Evolutionary conservation across 2,113 vertebrate genomes (phyloP), one percentile per base, ranked within the genome.

Genomic region (Hypomesus transpacificus): DNA sequence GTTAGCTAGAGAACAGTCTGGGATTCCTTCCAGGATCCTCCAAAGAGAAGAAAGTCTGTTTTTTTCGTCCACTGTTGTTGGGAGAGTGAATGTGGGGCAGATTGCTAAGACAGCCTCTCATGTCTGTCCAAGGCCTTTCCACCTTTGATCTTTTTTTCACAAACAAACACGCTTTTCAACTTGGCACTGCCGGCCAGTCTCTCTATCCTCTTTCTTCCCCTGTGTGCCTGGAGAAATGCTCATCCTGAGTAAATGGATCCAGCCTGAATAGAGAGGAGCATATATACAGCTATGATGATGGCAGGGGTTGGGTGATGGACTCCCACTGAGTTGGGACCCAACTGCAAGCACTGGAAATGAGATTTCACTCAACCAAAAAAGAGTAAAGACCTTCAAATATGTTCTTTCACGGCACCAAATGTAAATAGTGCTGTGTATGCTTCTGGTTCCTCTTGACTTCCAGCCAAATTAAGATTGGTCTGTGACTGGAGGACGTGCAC

Each of bases 131-230:
- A 90, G 86, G 83, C 81, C 82, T 82, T 53, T 20, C 79, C 80
- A 83, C 85, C 87, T 91, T 89, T 91, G 91, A 92, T 92, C 87
- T 87, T 79, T 83, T 82, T 81, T 82, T 81, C 74, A 85, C 84
- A 89, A 86, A 85, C 88, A 87, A 90, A 87, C 85, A 88, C 75
- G 85, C 89, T 88, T 89, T 89, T 90, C 80, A 87, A 83, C 79
- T 79, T 79, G 79, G 84, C 83, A 74, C 83, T 84, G 66, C 21
- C 18, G 2, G 76, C 77, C 71, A 71, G 79, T 65, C 70, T 70
- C 73, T 80, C 71, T 74, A 64, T 69, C 63, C 60, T 70, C 72
- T 66, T 71, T 58, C 39, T 59, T 70, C 46, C 73, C 52, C 65
- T 61, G 72, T 31, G 22, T 60, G 66, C 58, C 77, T 17, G 52